Evolutionary conservation across 2,888 invertebrate genomes (phyloP), one percentile per base, ranked within the genome.

Genomic region (Pemphredon lugubris): DNA sequence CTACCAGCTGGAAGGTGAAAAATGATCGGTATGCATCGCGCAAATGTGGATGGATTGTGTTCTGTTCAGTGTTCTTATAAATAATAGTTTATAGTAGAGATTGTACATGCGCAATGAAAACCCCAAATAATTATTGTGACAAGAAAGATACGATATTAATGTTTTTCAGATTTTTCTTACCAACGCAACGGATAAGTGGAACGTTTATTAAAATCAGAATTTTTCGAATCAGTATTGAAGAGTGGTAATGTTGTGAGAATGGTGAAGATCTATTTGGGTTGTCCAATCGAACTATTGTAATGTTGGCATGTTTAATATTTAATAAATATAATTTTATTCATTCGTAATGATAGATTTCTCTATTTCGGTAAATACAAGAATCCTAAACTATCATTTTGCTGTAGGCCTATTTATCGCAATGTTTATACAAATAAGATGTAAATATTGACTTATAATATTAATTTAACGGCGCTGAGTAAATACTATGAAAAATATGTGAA

Each of bases 1-100:
- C 91, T 99, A 99, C 91, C 95, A 95, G 84, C 92, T 96, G 83
- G 96, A 94, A 68, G 95, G 93, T 76, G 92, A 93, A n/a, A 71
- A 53, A 51, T 61, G 45, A 69, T 64, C 14, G 40, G 71, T 71
- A 42, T 0, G 61, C 50, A 48, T 20, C 20, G 47, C 14, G 4
- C 13, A 9, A 4, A 21, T n/a, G n/a, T 11, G 34, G n/a, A 34
- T 9, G 32, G 13, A n/a, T n/a, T n/a, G n/a, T n/a, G n/a, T n/a
- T n/a, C n/a, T n/a, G n/a, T n/a, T n/a, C n/a, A n/a, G n/a, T n/a
- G n/a, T n/a, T n/a, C n/a, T n/a, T n/a, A n/a, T n/a, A n/a, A n/a
- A n/a, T n/a, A n/a, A n/a, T n/a, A n/a, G n/a, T n/a, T n/a, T n/a
- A n/a, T n/a, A n/a, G n/a, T n/a, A n/a, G n/a, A n/a, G n/a, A n/a